Evolutionary conservation across 2,888 invertebrate species (phyloP).

Genomic region (Agrilus biguttatus): DNA sequence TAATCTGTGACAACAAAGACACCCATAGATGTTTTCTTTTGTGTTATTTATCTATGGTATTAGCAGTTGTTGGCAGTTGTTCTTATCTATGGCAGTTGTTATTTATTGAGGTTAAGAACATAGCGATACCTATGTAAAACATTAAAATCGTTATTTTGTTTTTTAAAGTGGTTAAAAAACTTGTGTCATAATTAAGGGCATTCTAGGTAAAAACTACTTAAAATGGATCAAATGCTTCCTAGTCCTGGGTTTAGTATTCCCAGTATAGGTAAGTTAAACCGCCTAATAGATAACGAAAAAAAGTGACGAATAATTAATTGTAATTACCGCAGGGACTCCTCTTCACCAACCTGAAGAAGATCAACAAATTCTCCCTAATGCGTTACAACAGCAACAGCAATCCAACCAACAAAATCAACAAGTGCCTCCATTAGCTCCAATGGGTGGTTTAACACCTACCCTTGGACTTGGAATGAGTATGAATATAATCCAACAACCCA

Average conservation of each 20-base stretch:
- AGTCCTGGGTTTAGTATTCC: slow-evolving; percentile 83
- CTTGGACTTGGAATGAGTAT: slow-evolving; percentile 47
- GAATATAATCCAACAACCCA: slow-evolving; percentile 54
- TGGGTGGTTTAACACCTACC: slow-evolving; percentile 41
- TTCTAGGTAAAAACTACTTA: slow-evolving; percentile 10
- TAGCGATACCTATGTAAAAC: no score
- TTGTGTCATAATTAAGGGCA: no score
- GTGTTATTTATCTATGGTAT: no score
- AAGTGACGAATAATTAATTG: background rate
- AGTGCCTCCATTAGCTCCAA: slow-evolving; percentile 40
- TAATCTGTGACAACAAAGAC: no score
- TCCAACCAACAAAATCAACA: slow-evolving; percentile 25
- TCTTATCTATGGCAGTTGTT: no score
- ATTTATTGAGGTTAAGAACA: no score
- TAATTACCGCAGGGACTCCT: slow-evolving; percentile 45
- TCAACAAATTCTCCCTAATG: slow-evolving; percentile 76
- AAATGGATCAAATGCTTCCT: slow-evolving; percentile 82
- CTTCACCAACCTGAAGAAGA: slow-evolving; percentile 84
- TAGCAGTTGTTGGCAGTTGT: no score
- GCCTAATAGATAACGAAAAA: no score
- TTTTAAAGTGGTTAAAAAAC: no score
- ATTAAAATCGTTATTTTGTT: no score
- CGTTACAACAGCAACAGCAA: slow-evolving; percentile 57
- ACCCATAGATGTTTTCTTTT: no score
- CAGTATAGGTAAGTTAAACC: slow-evolving; percentile 46